These are phyloP conservation scores for Carollia perspicillata DNA, from an alignment of 2,113 vertebrate genomes.

Conservation along the genomic window DNA sequence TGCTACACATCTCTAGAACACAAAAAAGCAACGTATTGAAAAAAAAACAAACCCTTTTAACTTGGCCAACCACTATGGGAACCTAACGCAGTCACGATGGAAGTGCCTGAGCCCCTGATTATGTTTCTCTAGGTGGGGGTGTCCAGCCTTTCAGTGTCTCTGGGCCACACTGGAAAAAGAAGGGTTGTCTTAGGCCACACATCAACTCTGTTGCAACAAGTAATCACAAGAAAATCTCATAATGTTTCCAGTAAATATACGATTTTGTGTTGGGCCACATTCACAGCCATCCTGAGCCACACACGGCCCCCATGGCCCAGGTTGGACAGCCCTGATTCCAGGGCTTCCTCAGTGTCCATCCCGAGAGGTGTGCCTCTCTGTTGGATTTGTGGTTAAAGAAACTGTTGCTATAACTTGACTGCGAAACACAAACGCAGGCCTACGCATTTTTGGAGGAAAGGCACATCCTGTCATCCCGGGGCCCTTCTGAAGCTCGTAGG, in stretches of 20 bases:
- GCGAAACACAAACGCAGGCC: neutral
- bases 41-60: neutral
- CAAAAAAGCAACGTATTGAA: neutral
- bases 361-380: neutral
- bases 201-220: no score
- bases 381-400: neutral
- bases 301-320: no score
- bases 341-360: neutral
- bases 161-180: no score
- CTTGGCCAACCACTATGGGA: no score
- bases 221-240: no score
- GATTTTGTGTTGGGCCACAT: no score
- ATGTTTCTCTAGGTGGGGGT: neutral
- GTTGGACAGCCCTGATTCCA: no score
- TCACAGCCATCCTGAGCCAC: no score
- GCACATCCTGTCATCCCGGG: neutral
- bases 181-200: no score
- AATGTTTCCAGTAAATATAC: no score
- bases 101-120: neutral
- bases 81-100: neutral
- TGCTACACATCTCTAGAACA: neutral
- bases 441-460: neutral
- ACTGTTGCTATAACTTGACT: neutral
- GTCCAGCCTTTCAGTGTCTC: no score
- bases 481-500: neutral